phyloP scores from a whole-genome alignment of 2,797 vertebrate genomes.

The Notoglanidium macrostoma region DNA sequence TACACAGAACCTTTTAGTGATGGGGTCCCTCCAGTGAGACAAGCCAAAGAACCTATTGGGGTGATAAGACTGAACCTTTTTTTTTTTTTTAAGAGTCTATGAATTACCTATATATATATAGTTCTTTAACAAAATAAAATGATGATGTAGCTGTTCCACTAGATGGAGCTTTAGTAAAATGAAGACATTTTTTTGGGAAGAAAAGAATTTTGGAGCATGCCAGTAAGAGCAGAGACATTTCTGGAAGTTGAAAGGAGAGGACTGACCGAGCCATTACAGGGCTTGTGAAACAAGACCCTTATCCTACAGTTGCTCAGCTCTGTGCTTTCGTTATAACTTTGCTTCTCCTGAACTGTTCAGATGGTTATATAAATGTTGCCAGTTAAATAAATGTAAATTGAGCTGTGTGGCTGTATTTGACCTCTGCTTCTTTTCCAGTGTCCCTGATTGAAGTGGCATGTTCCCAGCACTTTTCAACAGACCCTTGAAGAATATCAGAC shows the following conservation, averaged over 20 bases:
- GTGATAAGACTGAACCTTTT: not conserved
- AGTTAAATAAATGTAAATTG: not conserved
- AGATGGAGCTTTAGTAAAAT: constrained; percentile 19
- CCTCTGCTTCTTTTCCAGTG: constrained; percentile 32
- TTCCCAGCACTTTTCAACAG: not conserved
- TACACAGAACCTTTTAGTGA: not conserved
- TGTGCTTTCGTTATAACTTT: not conserved
- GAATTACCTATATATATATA: not conserved
- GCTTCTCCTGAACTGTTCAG: not conserved
- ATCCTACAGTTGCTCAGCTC: not conserved
- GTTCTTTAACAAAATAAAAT: not conserved
- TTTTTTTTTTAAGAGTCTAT: not conserved
- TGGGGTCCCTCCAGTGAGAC: not conserved
- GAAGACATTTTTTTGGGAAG: not conserved
- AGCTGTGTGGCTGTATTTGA: not conserved
- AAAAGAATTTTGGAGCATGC: not conserved
- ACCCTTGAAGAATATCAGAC: not conserved
- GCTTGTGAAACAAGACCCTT: not conserved
- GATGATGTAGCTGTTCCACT: constrained; percentile 2
- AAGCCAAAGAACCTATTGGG: not conserved
- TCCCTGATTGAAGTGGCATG: constrained; percentile 11
- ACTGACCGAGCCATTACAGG: not conserved
- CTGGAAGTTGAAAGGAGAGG: not conserved
- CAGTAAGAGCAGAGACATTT: not conserved
- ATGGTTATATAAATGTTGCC: not conserved